Evolutionary conservation across 2,888 invertebrate genomes (phyloP).

Genomic region (Patella ulyssiponensis): DNA sequence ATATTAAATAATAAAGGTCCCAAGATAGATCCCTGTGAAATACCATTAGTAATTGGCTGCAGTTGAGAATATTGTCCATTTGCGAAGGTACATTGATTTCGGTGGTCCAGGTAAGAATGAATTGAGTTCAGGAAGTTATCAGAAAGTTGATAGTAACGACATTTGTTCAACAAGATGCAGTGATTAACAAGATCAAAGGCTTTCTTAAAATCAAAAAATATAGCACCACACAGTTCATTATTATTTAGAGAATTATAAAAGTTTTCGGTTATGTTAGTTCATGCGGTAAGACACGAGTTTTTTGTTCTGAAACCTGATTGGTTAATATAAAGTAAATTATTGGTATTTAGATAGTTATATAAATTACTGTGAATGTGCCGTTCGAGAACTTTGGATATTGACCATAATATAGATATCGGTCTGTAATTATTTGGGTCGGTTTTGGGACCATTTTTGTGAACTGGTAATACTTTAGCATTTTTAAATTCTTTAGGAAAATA

Average conservation of each 20-base stretch:
- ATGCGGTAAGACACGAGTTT: neutral
- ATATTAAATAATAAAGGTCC: neutral
- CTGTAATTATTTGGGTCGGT: neutral
- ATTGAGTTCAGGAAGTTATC: neutral
- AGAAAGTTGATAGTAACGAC: neutral
- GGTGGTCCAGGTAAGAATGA: neutral
- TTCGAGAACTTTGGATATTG: neutral
- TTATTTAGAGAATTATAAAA: neutral
- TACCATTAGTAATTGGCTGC: neutral
- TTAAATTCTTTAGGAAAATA: neutral
- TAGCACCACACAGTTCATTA: neutral
- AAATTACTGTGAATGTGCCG: neutral
- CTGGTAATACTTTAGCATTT: neutral
- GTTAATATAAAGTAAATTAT: constrained; percentile 6
- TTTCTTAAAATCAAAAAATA: neutral
- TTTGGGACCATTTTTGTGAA: neutral
- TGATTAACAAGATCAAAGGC: neutral
- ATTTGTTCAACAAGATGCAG: neutral
- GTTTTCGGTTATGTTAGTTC: neutral
- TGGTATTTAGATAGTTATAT: neutral
- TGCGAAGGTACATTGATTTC: neutral
- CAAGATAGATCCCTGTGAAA: neutral
- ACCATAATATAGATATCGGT: neutral
- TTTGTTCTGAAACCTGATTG: neutral
- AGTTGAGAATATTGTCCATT: neutral